Evolutionary conservation across 1,140 invertebrate genomes (phyloP).

Genomic region (Drosophila melanica): DNA sequence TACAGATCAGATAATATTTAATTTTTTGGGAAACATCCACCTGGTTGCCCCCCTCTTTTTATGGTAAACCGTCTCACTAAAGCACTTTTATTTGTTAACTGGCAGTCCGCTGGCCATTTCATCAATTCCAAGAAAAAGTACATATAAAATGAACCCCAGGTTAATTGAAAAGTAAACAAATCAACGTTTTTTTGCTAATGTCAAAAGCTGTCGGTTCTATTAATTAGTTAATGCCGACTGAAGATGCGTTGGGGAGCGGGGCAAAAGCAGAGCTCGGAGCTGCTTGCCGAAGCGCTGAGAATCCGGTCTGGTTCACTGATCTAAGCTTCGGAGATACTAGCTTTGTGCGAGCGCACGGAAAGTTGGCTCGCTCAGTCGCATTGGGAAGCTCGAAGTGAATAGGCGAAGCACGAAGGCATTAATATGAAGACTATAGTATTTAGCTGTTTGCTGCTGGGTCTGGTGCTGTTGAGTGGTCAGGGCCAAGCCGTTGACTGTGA

Average conservation of each 20-base stretch:
- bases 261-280: neutral
- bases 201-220: neutral
- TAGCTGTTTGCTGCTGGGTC: slow-evolving; percentile 36
- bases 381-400: slow-evolving; percentile 17
- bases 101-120: no score
- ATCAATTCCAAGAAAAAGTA: neutral
- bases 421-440: slow-evolving; percentile 53
- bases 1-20: no score
- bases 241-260: neutral
- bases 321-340: neutral
- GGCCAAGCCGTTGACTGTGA: slow-evolving; percentile 57
- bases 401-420: slow-evolving; percentile 1
- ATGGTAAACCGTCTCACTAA: no score
- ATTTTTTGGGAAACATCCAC: no score
- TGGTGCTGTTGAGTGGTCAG: slow-evolving; percentile 43
- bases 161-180: slow-evolving; percentile 1
- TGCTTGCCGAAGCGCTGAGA: slow-evolving; percentile 18
- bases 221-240: slow-evolving; percentile 4
- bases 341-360: neutral
- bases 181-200: neutral
- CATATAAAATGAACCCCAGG: neutral
- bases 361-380: slow-evolving; percentile 21
- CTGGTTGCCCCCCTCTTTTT: no score
- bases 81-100: no score
- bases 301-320: slow-evolving; percentile 14